A percentile compares a stretch with the other conserved stretches of the same genome.
Conservation (phyloP, 2,888 invertebrate species). For the Pollenia angustigena region DNA sequence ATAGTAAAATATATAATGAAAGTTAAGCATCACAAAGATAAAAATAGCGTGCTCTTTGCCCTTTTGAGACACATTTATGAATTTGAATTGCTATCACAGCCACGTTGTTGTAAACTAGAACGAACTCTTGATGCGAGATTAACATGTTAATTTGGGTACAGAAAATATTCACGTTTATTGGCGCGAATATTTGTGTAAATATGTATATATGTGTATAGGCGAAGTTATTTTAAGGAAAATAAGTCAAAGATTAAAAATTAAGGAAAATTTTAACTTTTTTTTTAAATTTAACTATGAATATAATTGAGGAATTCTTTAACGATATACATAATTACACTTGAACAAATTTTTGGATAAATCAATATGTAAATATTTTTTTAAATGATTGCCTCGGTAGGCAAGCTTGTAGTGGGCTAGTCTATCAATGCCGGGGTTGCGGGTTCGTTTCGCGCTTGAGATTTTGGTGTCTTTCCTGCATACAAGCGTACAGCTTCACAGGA, state of each 20-base stretch:
- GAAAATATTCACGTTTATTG: background rate
- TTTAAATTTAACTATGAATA: too few species aligned
- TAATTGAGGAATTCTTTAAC: too few species aligned
- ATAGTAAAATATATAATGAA: background rate
- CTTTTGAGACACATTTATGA: slow-evolving; percentile 34
- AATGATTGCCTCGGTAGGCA: too few species aligned
- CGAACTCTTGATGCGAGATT: background rate
- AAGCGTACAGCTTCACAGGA: too few species aligned
- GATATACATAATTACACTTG: too few species aligned
- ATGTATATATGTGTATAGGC: background rate
- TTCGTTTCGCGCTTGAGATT: too few species aligned
- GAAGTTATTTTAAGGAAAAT: background rate
- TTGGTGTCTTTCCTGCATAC: too few species aligned
- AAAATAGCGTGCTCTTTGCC: background rate
- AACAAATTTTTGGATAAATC: too few species aligned
- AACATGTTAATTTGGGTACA: slow-evolving; percentile 23
- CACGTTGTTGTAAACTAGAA: background rate
- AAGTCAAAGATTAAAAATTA: background rate
- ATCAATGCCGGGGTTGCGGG: too few species aligned
- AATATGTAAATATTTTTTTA: too few species aligned
- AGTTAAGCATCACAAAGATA: slow-evolving; percentile 2
- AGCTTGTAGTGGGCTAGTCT: too few species aligned
- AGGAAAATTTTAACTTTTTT: too few species aligned
- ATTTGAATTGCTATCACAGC: background rate
- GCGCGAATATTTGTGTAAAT: background rate